phyloP scores from a whole-genome alignment of 2,113 vertebrate species.

The Caranx ignobilis region DNA sequence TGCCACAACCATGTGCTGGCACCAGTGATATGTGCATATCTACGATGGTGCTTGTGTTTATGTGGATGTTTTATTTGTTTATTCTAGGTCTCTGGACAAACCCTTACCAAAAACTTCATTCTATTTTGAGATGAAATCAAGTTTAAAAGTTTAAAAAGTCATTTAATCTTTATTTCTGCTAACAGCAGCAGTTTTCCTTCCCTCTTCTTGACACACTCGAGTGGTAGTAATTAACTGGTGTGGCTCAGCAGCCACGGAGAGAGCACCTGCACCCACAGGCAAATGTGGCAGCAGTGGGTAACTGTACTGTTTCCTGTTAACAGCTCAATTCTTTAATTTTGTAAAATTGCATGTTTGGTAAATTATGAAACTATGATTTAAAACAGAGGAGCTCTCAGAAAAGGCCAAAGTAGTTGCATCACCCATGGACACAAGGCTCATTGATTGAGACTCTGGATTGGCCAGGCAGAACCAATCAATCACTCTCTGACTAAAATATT shows the following conservation, averaged over 20 bases:
- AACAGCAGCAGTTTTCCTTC: conserved; percentile 61
- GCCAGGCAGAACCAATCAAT: conserved; percentile 65
- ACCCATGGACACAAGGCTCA: conserved; percentile 10
- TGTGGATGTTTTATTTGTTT: conserved; percentile 34
- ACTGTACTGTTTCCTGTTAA: neutral
- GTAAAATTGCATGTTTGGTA: neutral
- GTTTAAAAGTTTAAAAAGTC: conserved; percentile 66
- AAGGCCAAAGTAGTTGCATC: conserved; percentile 17
- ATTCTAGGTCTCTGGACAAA: conserved; percentile 31
- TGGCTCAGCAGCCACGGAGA: conserved; percentile 49
- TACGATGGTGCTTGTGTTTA: neutral
- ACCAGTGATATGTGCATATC: neutral
- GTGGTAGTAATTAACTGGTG: conserved; percentile 68
- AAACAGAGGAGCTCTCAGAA: conserved; percentile 1
- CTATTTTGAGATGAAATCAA: conserved; percentile 48
- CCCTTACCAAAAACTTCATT: conserved; percentile 19
- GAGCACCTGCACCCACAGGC: conserved; percentile 62
- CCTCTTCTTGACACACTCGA: conserved; percentile 63
- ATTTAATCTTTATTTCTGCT: conserved; percentile 45
- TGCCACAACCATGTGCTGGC: neutral
- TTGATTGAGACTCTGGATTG: conserved; percentile 44
- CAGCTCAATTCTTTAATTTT: conserved; percentile 18
- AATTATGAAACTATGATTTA: neutral
- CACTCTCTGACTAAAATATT: conserved; percentile 58
- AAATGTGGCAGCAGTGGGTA: conserved; percentile 22